phyloP scores from a whole-genome alignment of 2,113 vertebrate species.

The Merops nubicus region DNA sequence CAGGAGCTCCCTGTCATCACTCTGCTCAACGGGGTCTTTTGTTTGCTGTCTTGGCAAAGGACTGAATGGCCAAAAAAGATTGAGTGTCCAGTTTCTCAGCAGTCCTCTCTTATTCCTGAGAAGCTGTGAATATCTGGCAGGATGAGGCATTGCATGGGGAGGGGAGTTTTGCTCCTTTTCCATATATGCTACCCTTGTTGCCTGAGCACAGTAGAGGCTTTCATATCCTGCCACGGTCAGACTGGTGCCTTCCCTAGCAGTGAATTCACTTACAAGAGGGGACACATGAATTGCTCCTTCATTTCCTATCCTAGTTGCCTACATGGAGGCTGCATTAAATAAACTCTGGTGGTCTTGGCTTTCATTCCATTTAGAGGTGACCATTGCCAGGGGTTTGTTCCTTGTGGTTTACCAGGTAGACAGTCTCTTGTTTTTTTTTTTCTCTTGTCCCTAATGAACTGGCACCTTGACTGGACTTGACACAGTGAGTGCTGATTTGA shows the following conservation, averaged over 20 bases:
- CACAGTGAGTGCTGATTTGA: not conserved
- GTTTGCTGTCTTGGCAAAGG: not conserved
- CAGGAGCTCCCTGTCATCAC: not conserved
- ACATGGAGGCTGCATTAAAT: not conserved
- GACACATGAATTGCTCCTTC: slow-evolving; percentile 31
- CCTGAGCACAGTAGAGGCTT: slow-evolving; percentile 39
- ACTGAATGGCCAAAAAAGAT: not conserved
- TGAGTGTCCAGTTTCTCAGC: not conserved
- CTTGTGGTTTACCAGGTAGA: not conserved
- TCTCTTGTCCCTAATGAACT: not conserved
- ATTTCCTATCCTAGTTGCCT: not conserved
- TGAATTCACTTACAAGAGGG: slow-evolving; percentile 3
- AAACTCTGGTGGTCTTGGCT: not conserved
- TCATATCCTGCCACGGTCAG: not conserved
- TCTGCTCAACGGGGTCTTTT: not conserved
- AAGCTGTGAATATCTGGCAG: not conserved
- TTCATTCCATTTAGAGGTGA: not conserved
- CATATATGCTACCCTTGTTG: not conserved
- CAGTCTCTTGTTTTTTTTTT: not conserved
- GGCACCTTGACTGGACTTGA: not conserved
- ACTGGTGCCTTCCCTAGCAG: not conserved
- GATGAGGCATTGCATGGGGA: not conserved
- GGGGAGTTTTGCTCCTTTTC: not conserved
- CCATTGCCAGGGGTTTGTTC: not conserved
- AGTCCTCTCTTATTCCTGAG: not conserved